Conservation (phyloP, 2,797 vertebrate genomes). For the Lycodopsis pacificus region DNA sequence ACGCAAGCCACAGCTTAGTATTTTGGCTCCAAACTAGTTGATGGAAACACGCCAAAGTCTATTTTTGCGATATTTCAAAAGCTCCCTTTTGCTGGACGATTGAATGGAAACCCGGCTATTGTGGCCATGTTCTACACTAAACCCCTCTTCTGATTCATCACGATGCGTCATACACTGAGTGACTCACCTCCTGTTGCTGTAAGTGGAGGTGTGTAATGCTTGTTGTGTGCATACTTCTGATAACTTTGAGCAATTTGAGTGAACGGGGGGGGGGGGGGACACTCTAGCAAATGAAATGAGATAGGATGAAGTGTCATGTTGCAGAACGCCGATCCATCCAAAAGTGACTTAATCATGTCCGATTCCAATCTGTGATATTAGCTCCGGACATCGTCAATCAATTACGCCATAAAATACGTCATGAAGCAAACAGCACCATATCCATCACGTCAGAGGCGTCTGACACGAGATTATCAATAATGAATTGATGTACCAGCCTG, state of each 20-base stretch:
- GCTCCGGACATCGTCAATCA: slow-evolving; percentile 16
- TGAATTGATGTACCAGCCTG: slow-evolving; percentile 10
- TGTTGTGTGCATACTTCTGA: neutral
- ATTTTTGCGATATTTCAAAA: too few species aligned
- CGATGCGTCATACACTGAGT: neutral
- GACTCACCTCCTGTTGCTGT: neutral
- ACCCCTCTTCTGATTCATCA: neutral
- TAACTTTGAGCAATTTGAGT: neutral
- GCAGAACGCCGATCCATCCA: slow-evolving; percentile 5
- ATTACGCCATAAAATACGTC: slow-evolving; percentile 21
- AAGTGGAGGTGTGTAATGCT: neutral
- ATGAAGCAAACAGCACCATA: neutral
- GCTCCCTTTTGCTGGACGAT: too few species aligned
- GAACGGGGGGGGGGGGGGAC: neutral
- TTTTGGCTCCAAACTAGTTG: too few species aligned
- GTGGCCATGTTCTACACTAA: neutral
- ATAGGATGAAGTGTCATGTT: neutral
- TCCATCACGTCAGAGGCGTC: slow-evolving; percentile 14
- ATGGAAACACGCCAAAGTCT: too few species aligned
- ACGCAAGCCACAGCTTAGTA: too few species aligned
- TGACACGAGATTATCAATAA: slow-evolving; percentile 15
- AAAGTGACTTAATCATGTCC: neutral
- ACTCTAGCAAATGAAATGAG: neutral
- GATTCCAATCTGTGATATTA: slow-evolving; percentile 23
- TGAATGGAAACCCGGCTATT: neutral